phyloP scores from a whole-genome alignment of 2,113 vertebrate species.

The Syngnathus scovelli region DNA sequence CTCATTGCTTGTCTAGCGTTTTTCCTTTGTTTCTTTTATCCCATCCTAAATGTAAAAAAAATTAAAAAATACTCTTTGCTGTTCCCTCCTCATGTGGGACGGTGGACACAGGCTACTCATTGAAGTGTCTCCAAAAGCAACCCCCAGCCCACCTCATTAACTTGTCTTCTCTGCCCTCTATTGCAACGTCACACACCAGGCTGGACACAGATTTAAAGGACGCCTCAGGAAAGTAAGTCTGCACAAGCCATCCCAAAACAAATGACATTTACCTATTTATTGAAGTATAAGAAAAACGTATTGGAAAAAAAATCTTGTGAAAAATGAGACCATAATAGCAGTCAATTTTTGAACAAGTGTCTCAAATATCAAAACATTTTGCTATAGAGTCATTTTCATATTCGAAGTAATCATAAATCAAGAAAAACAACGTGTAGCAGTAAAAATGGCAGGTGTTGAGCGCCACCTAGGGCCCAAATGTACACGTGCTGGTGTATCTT shows the following conservation, averaged over 20 bases:
- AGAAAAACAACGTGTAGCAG: too few relatives aligned
- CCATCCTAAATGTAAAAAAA: not conserved
- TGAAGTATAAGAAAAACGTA: too few relatives aligned
- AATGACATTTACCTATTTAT: too few relatives aligned
- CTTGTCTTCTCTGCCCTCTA: constrained; percentile 28
- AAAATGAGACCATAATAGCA: too few relatives aligned
- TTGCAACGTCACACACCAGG: constrained; percentile 73
- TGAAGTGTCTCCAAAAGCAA: not conserved
- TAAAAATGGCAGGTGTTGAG: too few relatives aligned
- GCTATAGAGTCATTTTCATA: too few relatives aligned
- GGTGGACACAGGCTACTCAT: constrained; percentile 15
- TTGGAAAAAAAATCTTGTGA: too few relatives aligned
- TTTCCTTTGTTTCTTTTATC: not conserved
- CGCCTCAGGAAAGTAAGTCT: constrained; percentile 80
- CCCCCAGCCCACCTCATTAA: constrained; percentile 14
- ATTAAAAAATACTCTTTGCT: not conserved
- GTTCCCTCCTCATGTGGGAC: not conserved
- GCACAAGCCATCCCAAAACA: not conserved
- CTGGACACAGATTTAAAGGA: constrained; percentile 89
- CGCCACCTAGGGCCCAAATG: not conserved
- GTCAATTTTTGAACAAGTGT: too few relatives aligned
- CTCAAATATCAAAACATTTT: too few relatives aligned
- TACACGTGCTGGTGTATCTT: not conserved
- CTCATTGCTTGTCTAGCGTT: not conserved
- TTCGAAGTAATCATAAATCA: too few relatives aligned